Conservation (phyloP, 2,113 vertebrate genomes). For the Accipiter cooperii region DNA sequence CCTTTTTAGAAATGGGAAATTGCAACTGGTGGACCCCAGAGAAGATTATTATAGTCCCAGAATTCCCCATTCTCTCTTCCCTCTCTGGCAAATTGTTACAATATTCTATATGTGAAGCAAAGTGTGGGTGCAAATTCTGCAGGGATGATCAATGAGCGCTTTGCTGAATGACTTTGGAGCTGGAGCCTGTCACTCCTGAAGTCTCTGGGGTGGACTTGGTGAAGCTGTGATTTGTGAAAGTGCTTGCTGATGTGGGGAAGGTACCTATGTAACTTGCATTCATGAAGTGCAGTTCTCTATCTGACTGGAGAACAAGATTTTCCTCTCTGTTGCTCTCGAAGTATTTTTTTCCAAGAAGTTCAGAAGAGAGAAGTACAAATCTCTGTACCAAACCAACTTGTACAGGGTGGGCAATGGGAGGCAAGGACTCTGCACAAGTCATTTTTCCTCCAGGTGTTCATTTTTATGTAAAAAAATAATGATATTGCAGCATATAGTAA, state of each 20-base stretch:
- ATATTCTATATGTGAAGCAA: rapidly evolving
- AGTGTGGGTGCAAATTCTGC: not conserved
- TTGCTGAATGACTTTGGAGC: not conserved
- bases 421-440: not conserved
- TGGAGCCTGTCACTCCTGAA: not conserved
- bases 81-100: not conserved
- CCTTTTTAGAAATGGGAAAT: not conserved
- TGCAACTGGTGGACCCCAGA: not conserved
- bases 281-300: not conserved
- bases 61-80: not conserved
- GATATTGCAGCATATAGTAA: not conserved
- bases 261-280: not conserved
- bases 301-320: not conserved
- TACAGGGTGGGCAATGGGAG: not conserved
- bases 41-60: not conserved
- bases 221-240: not conserved
- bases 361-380: not conserved
- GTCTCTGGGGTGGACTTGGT: not conserved
- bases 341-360: not conserved
- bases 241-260: not conserved
- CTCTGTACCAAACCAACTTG: not conserved
- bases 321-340: not conserved
- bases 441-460: not conserved
- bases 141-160: not conserved
- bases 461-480: not conserved